These are phyloP conservation scores for Haliaeetus leucogaster DNA, from an alignment of 2,113 vertebrate genomes.

Conservation along the genomic window DNA sequence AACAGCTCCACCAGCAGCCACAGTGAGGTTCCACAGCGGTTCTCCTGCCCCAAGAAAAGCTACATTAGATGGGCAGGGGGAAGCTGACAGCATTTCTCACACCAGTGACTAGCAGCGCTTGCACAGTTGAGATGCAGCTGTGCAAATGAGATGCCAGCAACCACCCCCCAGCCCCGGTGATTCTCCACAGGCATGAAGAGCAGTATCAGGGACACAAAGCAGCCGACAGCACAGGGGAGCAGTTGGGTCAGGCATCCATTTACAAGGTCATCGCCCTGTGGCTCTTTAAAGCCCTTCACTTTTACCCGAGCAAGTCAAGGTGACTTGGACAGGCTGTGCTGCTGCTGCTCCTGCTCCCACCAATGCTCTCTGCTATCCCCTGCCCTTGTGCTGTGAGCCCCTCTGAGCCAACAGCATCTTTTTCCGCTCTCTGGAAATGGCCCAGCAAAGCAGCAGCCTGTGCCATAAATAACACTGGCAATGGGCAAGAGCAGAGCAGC, in stretches of 20 bases:
- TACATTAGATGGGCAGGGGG: background rate
- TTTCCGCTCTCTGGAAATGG: background rate
- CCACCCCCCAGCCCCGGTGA: background rate
- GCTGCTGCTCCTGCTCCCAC: background rate
- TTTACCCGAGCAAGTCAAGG: background rate
- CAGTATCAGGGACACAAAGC: background rate
- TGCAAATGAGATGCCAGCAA: slow-evolving; percentile 6
- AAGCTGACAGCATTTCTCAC: background rate
- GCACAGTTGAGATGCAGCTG: background rate
- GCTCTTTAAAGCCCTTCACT: background rate
- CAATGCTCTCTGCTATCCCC: background rate
- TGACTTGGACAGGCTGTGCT: background rate
- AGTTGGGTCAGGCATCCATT: slow-evolving; percentile 27
- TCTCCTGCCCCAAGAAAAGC: background rate
- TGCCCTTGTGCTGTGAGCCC: background rate
- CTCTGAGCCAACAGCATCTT: background rate
- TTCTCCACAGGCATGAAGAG: background rate
- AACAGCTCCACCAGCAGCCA: background rate
- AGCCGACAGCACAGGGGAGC: background rate
- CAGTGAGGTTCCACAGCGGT: background rate
- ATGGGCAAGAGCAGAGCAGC: background rate
- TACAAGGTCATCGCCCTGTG: background rate
- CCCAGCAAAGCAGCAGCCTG: background rate
- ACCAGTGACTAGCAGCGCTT: background rate
- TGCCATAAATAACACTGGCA: background rate